A percentile compares a stretch with the other conserved stretches of the same genome.
Conservation (phyloP, 2,888 invertebrate species). For the Mamestra brassicae region DNA sequence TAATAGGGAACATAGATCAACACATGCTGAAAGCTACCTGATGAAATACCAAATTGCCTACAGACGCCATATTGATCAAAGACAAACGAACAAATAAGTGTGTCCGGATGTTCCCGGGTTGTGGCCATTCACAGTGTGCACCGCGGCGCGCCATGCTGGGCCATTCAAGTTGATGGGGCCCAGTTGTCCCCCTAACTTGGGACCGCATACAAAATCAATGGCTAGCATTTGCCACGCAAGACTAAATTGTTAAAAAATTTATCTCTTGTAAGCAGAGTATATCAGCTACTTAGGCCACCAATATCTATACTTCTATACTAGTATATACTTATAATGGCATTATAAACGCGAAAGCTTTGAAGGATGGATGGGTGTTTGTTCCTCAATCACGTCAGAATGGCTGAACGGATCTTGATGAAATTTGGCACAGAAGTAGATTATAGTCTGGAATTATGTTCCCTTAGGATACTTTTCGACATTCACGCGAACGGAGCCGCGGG, state of each 20-base stretch:
- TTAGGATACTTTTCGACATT: too few species aligned
- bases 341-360: too few species aligned
- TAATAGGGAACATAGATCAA: neutral
- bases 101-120: constrained; percentile 46
- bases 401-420: too few species aligned
- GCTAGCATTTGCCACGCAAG: constrained; percentile 70
- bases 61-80: constrained; percentile 43
- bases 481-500: too few species aligned
- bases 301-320: too few species aligned
- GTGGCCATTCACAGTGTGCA: constrained; percentile 57
- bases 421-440: too few species aligned
- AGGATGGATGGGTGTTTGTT: too few species aligned
- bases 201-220: constrained; percentile 77
- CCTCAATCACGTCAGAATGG: too few species aligned
- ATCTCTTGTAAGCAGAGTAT: constrained; percentile 4
- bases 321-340: too few species aligned
- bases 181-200: constrained; percentile 65
- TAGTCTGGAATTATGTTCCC: too few species aligned
- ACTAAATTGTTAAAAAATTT: constrained; percentile 40
- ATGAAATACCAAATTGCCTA: constrained; percentile 22
- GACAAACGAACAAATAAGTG: constrained; percentile 52
- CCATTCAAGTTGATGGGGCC: constrained; percentile 72
- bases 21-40: neutral
- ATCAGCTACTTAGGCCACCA: too few species aligned
- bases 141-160: constrained; percentile 49